Base-by-base conservation (phyloP, 2,113 vertebrate genomes). In the Platichthys stellatus region DNA sequence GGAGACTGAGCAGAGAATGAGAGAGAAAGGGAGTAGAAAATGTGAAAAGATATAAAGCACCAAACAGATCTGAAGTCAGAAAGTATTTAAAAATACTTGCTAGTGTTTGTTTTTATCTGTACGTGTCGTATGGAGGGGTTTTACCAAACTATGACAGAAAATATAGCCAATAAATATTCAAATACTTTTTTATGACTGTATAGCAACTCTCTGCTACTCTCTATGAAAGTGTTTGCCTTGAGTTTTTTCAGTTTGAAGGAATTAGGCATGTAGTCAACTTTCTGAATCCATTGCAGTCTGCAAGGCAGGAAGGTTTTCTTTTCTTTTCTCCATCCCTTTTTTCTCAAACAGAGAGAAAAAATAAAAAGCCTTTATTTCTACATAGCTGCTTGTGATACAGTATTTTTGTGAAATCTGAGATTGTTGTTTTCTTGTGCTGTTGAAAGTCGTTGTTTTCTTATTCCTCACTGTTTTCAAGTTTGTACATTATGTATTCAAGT, bases 401-500 rank as follows among this genome's bases (percentile, higher is more conserved):
- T 69, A 80, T 64, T 59, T 85, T 53, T 62, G 79, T 74, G 21
- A 81, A 88, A 75, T 63, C 67, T 54, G 14, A 67, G 0, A 78
- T 45, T 51, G 66, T 71, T 77, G 56, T 70, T 75, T 26, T 59
- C 40, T 43, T 43, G 40, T 13, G 40, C 12, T 43, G 40, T 43
- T 54, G 13, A 66, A 0, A 78, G 51, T 47, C 61, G 63, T 71
- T 77, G 47, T 70, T 75, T 26, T 60, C n/a, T 75, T 31, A 10
- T 54, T 72, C 73, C 53, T 62, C 20, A 28, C 59, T 12, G 54
- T 81, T 88, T 82, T 84, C 23, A 76, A 47, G 72, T 84, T 84
- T 88, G 59, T 83, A 87, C 69, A 75, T 83, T 78, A 78, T 85
- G 90, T 82, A 84, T 87, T 82, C 57, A 35, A 38, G 31, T 62